Conservation (phyloP, 2,888 invertebrate species). For the Rutpela maculata region DNA sequence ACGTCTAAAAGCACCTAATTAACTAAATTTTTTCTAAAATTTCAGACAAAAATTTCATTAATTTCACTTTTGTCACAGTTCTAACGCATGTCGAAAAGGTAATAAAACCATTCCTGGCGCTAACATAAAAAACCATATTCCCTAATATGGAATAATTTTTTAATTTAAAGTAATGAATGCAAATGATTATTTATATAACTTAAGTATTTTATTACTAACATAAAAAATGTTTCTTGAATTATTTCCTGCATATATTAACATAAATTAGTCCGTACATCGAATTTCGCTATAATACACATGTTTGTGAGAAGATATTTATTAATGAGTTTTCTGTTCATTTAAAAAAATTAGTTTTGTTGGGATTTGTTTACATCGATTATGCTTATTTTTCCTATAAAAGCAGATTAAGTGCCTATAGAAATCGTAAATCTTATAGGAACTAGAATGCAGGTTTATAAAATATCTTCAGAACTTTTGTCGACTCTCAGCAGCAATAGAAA, state of each 20-base stretch:
- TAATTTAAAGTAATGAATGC: conserved; percentile 25
- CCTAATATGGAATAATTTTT: conserved; percentile 17
- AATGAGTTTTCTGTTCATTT: background rate
- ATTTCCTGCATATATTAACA: conserved; percentile 10
- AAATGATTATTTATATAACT: conserved; percentile 17
- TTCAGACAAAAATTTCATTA: background rate
- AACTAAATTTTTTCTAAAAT: background rate
- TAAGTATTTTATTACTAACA: background rate
- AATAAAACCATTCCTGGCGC: conserved; percentile 9
- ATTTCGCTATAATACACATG: conserved; percentile 16
- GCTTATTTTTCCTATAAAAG: conserved; percentile 3
- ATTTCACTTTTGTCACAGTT: conserved; percentile 7
- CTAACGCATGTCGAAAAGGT: conserved; percentile 4
- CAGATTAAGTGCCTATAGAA: background rate
- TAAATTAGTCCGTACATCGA: conserved; percentile 18
- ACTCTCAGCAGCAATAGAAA: background rate
- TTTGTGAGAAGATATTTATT: background rate
- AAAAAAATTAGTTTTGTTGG: background rate
- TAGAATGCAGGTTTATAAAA: background rate
- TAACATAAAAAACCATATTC: background rate
- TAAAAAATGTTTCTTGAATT: conserved; percentile 13
- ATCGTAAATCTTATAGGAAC: background rate
- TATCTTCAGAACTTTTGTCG: background rate
- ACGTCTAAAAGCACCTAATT: too few species aligned
- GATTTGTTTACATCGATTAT: background rate